Base-by-base conservation (phyloP, 2,888 invertebrate species). In the Papilio protenor region DNA sequence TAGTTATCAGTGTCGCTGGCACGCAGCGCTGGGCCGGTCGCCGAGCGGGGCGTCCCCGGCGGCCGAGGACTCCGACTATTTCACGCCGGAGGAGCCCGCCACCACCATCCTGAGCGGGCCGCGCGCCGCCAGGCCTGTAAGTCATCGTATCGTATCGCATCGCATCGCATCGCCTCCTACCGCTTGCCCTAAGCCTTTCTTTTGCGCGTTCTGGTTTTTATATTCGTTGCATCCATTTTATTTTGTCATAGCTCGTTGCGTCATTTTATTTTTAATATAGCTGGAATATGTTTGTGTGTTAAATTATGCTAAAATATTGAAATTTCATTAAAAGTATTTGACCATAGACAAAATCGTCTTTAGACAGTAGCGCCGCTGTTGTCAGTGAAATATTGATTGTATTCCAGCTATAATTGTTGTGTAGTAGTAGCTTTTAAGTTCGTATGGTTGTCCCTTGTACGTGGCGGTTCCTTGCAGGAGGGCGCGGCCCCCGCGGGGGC, bases 31-130 rank as follows among this genome's bases (percentile, higher is more conserved):
- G 85, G 84, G 83, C 81, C 84, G 84, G 82, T 87, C 78, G 76
- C 66, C 80, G 76, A 55, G 82, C 77, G 79, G 96, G 95, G 83
- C 93, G 89, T 82, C 89, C 91, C 93, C 94, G 84, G 87, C 92
- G 81, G 96, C 95, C 81, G 96, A 97, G 81, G 97, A 97, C 93
- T 97, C 97, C 55, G 97, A 97, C 93, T 97, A 97, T 92, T 97
- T 96, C 93, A 97, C 97, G 59, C 97, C 97, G 45, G 97, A 97
- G 89, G 97, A 97, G 91, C 96, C 96, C 82, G 95, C 95, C 85
- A 96, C 96, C 83, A 96, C 96, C 81, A 96, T 96, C 85, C 94
- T 96, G 84, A 96, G 96, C 83, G 96, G 96, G 77, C 93, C 97
- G 82, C 96, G 89, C 84, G 83, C 85, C 87, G 86, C 86, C 84